A percentile compares a stretch with the other conserved stretches of the same genome.
Conservation (phyloP, 2,113 vertebrate species). For the Amia ocellicauda region DNA sequence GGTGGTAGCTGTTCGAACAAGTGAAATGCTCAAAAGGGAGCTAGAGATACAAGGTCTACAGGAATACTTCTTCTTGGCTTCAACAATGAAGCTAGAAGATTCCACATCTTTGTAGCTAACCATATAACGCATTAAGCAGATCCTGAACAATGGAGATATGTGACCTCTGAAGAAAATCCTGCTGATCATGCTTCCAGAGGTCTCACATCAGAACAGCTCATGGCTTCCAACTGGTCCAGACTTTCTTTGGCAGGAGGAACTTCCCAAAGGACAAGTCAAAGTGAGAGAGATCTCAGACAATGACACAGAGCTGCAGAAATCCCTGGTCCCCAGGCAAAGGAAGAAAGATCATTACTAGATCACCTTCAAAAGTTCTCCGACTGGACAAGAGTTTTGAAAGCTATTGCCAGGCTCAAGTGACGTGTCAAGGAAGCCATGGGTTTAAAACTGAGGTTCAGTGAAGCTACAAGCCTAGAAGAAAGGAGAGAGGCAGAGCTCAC, state of each 20-base stretch:
- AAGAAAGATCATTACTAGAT: conserved; percentile 22
- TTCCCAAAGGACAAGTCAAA: conserved; percentile 24
- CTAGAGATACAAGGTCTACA: conserved; percentile 11
- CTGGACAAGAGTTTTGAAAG: conserved; percentile 6
- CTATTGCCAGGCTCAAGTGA: conserved; percentile 9
- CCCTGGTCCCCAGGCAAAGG: conserved; percentile 10
- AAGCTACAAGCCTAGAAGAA: not conserved
- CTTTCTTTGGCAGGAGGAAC: conserved; percentile 26
- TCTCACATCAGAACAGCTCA: conserved; percentile 2
- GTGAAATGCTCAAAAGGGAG: too few species aligned
- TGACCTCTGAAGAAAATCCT: too few species aligned
- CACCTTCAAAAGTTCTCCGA: conserved; percentile 25
- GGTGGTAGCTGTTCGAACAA: conserved; percentile 12
- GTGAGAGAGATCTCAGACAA: conserved; percentile 20
- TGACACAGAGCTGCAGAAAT: conserved; percentile 25
- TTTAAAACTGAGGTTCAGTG: not conserved
- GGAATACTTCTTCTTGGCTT: conserved; percentile 23
- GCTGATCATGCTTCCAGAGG: too few species aligned
- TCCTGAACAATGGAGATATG: conserved; percentile 15
- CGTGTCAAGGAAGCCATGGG: conserved; percentile 10
- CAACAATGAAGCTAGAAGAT: conserved; percentile 25
- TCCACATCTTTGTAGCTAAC: conserved; percentile 30
- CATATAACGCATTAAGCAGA: conserved; percentile 13
- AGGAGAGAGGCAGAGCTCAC: conserved; percentile 4
- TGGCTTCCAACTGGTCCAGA: not conserved